Evolutionary conservation across 53 echinoderm and acorn worm species (phyloP).

Genomic region (Mesocentrotus franciscanus): DNA sequence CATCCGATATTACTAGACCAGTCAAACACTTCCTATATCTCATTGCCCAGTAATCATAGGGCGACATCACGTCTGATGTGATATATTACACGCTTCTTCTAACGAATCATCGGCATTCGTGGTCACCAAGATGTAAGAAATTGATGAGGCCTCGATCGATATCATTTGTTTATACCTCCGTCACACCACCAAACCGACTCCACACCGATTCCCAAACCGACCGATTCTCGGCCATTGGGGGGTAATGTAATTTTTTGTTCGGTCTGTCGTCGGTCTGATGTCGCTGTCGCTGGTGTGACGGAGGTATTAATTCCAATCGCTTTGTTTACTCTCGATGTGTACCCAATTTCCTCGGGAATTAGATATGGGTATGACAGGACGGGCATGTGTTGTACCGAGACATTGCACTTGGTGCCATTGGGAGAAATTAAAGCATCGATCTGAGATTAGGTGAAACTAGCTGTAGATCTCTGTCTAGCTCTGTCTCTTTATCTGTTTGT

Average conservation of each 20-base stretch:
- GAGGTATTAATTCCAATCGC: not conserved
- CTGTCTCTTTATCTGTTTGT: too few relatives aligned
- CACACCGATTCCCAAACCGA: too few relatives aligned
- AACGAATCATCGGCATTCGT: too few relatives aligned
- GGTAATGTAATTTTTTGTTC: too few relatives aligned
- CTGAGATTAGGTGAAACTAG: not conserved
- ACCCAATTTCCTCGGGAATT: not conserved
- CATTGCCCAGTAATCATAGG: not conserved
- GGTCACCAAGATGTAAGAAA: not conserved
- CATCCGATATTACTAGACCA: not conserved
- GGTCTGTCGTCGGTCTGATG: too few relatives aligned
- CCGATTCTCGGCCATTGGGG: too few relatives aligned
- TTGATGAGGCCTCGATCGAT: not conserved
- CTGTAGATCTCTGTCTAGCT: too few relatives aligned
- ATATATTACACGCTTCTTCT: too few relatives aligned
- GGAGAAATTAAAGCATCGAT: not conserved
- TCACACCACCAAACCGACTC: too few relatives aligned
- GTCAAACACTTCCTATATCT: not conserved
- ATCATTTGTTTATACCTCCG: not conserved
- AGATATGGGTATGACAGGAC: not conserved
- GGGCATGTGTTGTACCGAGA: not conserved
- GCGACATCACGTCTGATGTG: not conserved
- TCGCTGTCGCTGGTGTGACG: too few relatives aligned
- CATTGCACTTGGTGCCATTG: not conserved
- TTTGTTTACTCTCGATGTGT: not conserved